Conservation (phyloP, 2,113 vertebrate species). For the Toxotes jaculatrix region DNA sequence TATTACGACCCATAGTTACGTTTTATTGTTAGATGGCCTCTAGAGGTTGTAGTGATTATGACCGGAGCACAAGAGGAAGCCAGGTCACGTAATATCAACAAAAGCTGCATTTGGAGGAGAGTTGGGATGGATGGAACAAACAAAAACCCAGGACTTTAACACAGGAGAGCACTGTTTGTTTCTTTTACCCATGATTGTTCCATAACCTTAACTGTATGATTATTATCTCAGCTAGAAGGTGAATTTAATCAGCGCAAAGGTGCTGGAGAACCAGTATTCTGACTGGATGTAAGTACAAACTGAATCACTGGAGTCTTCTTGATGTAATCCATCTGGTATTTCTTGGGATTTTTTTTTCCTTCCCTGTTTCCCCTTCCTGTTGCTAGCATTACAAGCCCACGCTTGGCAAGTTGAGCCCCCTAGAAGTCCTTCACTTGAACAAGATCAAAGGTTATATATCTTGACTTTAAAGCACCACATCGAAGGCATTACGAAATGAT, state of each 20-base stretch:
- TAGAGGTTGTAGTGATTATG: neutral
- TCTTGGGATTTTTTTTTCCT: neutral
- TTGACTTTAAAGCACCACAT: conserved; percentile 12
- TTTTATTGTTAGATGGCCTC: neutral
- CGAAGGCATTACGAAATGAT: conserved; percentile 4
- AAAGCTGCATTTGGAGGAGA: neutral
- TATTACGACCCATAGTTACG: neutral
- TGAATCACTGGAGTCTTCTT: neutral
- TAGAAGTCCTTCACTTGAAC: neutral
- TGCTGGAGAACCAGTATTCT: neutral
- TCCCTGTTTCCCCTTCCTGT: neutral
- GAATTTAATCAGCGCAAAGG: neutral
- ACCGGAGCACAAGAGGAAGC: neutral
- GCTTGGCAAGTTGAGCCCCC: conserved; percentile 13
- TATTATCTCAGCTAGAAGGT: too few species aligned
- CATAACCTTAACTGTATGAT: neutral
- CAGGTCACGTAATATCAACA: neutral
- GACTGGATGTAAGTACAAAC: neutral
- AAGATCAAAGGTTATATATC: conserved; percentile 31
- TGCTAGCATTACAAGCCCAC: conserved; percentile 2
- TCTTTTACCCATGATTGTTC: neutral
- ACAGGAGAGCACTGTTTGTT: neutral
- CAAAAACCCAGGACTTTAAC: neutral
- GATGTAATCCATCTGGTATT: conserved; percentile 15
- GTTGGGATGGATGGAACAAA: neutral